phyloP scores from a whole-genome alignment of 2,888 invertebrate genomes.

The Caenorhabditis wallacei region DNA sequence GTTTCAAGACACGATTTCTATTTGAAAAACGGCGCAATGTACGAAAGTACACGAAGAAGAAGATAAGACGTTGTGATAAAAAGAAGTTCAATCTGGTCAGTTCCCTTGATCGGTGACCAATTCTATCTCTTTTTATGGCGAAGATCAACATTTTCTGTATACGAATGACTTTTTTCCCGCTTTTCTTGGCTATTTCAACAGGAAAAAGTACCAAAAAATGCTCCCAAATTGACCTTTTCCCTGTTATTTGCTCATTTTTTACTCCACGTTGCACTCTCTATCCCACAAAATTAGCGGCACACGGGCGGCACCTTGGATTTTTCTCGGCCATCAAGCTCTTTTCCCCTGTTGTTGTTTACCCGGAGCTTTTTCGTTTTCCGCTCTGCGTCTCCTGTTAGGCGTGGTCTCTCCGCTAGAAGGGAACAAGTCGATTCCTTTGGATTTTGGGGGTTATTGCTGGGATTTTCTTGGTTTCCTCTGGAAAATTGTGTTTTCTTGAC shows the following conservation, averaged over 20 bases:
- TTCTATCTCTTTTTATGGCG: no score
- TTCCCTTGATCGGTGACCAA: background rate
- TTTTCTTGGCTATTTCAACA: no score
- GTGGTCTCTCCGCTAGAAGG: background rate
- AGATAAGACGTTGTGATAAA: conserved; percentile 2
- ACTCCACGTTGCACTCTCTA: no score
- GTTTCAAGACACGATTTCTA: background rate
- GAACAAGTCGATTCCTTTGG: background rate
- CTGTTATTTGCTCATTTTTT: no score
- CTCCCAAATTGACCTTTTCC: no score
- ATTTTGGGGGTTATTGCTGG: background rate
- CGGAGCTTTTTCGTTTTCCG: background rate
- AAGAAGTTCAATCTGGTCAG: background rate
- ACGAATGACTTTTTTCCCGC: no score
- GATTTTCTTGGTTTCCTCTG: background rate
- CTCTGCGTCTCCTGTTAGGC: background rate
- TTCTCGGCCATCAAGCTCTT: background rate
- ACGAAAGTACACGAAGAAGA: conserved; percentile 44
- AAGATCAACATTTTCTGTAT: background rate
- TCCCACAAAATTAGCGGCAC: no score
- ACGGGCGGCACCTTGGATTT: background rate
- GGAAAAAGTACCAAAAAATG: no score
- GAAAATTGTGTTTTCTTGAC: no score
- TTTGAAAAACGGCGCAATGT: conserved; percentile 4
- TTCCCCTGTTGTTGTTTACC: background rate